Evolutionary conservation across 1,140 invertebrate species (phyloP).

Genomic region (Radopholus similis): DNA sequence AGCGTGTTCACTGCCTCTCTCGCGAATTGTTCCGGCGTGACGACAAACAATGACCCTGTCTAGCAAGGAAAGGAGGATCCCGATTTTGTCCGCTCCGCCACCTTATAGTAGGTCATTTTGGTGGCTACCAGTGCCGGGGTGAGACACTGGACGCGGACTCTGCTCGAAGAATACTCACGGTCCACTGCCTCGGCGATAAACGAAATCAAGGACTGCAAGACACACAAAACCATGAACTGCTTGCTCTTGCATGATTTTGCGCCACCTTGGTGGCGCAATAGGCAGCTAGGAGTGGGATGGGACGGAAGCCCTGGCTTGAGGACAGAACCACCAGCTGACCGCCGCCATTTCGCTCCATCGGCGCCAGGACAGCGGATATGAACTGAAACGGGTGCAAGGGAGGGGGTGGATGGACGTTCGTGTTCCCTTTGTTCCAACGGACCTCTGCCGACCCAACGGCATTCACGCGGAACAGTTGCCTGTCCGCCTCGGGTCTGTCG

Average conservation of each 20-base stretch:
- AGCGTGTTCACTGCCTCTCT: constrained; percentile 44
- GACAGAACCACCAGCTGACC: constrained; percentile 57
- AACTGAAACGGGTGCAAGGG: constrained; percentile 38
- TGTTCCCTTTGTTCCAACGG: background rate
- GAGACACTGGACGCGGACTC: constrained; percentile 51
- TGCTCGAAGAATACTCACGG: constrained; percentile 49
- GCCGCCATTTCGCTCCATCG: constrained; percentile 52
- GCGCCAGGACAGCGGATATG: constrained; percentile 48
- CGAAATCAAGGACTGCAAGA: constrained; percentile 44
- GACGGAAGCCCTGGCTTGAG: constrained; percentile 49
- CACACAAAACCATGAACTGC: background rate
- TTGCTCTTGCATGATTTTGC: background rate
- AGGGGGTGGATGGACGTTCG: background rate
- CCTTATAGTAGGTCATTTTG: constrained; percentile 57
- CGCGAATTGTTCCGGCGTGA: constrained; percentile 49
- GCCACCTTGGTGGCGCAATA: constrained; percentile 47
- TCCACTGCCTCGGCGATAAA: constrained; percentile 51
- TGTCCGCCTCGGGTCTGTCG: constrained; percentile 48
- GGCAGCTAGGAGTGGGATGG: constrained; percentile 52
- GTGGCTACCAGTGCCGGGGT: constrained; percentile 55
- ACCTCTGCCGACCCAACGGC: constrained; percentile 52
- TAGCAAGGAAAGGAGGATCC: constrained; percentile 27
- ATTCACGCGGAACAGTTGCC: constrained; percentile 52
- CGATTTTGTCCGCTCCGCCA: constrained; percentile 10
- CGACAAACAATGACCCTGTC: constrained; percentile 50